Conservation (phyloP, 2,797 vertebrate genomes). For the Gymnoscopelus microlampas region DNA sequence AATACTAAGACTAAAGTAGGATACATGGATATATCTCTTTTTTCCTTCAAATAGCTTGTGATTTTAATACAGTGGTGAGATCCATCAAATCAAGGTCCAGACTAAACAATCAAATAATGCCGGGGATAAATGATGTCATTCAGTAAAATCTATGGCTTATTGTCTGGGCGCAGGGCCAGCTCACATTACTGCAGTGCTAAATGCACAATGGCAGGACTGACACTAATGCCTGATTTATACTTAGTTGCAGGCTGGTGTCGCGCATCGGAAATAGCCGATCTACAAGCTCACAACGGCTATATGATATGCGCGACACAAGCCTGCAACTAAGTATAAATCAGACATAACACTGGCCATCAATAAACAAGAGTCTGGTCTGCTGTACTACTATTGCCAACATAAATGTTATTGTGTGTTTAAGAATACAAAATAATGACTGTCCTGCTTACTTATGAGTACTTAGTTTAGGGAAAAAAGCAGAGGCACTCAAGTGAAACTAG, state of each 20-base stretch:
- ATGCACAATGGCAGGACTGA: conserved; percentile 56
- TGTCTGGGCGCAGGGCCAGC: conserved; percentile 66
- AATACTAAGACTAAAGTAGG: no score
- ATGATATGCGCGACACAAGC: no score
- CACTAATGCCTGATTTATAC: conserved; percentile 35
- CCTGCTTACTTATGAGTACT: no score
- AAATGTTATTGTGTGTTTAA: conserved; percentile 35
- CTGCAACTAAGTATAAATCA: no score
- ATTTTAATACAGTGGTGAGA: conserved; percentile 59
- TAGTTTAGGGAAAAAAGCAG: no score
- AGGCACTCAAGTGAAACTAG: no score
- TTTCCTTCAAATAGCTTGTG: conserved; percentile 27
- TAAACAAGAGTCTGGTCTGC: conserved; percentile 23
- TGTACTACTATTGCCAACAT: conserved; percentile 43
- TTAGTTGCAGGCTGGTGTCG: no score
- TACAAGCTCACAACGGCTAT: no score
- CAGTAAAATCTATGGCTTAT: conserved; percentile 66
- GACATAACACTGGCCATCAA: conserved; percentile 35
- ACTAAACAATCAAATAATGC: conserved; percentile 75
- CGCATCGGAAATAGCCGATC: no score
- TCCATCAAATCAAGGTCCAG: conserved; percentile 70
- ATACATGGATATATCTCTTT: neutral
- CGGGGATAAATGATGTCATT: conserved; percentile 72
- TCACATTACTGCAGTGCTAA: conserved; percentile 51
- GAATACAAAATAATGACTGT: no score